phyloP scores from a whole-genome alignment of 2,797 vertebrate genomes.

The Anabas testudineus region DNA sequence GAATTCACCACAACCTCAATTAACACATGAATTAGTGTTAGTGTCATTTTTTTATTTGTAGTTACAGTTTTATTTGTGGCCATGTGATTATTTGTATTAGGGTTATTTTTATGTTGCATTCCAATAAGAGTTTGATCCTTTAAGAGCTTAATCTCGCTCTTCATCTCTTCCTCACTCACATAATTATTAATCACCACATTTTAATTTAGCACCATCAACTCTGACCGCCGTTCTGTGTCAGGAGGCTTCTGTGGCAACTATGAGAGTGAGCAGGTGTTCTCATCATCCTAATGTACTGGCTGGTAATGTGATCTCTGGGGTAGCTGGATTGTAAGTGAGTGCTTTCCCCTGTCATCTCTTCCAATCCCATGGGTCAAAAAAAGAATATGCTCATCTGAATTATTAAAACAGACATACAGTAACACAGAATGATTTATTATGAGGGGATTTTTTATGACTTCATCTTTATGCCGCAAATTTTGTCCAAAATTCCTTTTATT shows the following conservation, averaged over 20 bases:
- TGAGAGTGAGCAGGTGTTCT: conserved; percentile 69
- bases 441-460: neutral
- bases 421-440: conserved; percentile 44
- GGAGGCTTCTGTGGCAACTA: conserved; percentile 40
- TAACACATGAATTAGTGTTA: no score
- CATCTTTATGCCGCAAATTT: neutral
- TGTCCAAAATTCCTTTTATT: neutral
- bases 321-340: conserved; percentile 28
- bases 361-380: conserved; percentile 49
- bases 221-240: conserved; percentile 47
- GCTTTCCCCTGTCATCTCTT: conserved; percentile 37
- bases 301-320: conserved; percentile 67
- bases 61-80: no score
- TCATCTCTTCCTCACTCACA: conserved; percentile 32
- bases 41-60: no score
- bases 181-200: conserved; percentile 69
- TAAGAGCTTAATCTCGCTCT: conserved; percentile 34
- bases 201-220: conserved; percentile 56
- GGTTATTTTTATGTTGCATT: conserved; percentile 29
- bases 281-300: conserved; percentile 71
- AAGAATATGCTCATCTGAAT: conserved; percentile 53
- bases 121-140: conserved; percentile 13
- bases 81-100: neutral
- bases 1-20: no score
- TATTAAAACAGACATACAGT: conserved; percentile 51